These are phyloP conservation scores for Eupithecia vulgata DNA, from an alignment of 2,888 invertebrate species.

Conservation along the genomic window DNA sequence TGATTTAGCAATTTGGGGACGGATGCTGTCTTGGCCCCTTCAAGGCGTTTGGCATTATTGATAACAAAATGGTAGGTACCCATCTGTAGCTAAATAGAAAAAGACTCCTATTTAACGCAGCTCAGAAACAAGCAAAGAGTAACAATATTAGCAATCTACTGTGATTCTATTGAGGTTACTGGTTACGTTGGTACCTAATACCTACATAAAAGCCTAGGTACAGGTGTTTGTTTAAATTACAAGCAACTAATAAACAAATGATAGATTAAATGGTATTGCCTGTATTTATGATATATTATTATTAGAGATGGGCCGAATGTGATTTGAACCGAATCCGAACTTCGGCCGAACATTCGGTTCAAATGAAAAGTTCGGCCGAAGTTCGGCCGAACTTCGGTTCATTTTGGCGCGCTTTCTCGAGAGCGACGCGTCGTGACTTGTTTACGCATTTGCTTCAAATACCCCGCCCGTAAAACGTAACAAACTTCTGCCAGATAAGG, in stretches of 20 bases:
- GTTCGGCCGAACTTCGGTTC: too few species aligned
- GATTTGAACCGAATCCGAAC: too few species aligned
- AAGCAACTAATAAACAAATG: neutral
- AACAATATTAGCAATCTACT: neutral
- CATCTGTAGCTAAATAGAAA: neutral
- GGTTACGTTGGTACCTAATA: neutral
- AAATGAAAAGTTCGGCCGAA: too few species aligned
- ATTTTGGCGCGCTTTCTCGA: too few species aligned
- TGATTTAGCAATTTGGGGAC: constrained; percentile 41
- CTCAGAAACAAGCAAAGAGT: neutral
- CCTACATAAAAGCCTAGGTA: neutral
- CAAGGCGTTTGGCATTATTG: constrained; percentile 5
- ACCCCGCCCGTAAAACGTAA: too few species aligned
- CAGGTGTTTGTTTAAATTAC: neutral
- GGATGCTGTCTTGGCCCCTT: constrained; percentile 30
- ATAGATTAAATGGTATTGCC: neutral
- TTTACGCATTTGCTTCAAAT: too few species aligned
- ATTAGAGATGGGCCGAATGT: too few species aligned
- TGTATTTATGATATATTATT: neutral
- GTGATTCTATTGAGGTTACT: neutral
- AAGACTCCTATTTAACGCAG: neutral
- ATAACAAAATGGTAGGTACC: neutral
- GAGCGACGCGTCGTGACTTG: too few species aligned
- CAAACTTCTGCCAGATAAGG: too few species aligned
- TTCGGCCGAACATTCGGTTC: too few species aligned